Evolutionary conservation across 1,140 invertebrate genomes (phyloP), one percentile per base, ranked within the genome.

Genomic region (Gonioctena quinquepunctata): DNA sequence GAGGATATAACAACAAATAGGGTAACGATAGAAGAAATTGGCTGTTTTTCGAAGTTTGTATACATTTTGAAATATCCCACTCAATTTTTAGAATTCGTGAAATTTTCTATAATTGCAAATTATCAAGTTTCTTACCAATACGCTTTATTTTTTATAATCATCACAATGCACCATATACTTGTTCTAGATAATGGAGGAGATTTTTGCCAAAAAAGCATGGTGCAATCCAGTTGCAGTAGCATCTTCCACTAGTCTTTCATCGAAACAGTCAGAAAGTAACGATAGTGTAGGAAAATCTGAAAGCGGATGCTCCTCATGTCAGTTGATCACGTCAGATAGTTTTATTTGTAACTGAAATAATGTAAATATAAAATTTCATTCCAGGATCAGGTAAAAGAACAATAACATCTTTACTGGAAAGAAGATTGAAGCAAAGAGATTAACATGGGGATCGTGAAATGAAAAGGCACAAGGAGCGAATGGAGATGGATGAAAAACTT

Each of bases 1-100:
- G 57, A 66, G 65, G 57, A 19, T 50, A 66, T 27, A 66, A 66
- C 25, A 66, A 57, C 25, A 66, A 59, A 57, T 66, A 49, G n/a
- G 49, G 65, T 13, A 66, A 66, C 22, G 52, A 50, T 25, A 27
- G 22, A 56, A 56, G 49, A 26, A 66, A 18, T 21, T 66, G 65
- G 65, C 65, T 13, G 18, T 66, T 22, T 57, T 50, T 66, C 28
- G 33, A 66, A 7, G 59, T 62, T 18, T 16, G 25, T 57, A 57
- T 13, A 21, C 16, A 21, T 62, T 62, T 25, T 62, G 23, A 26
- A 25, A 25, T 62, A 26, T 62, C 25, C n/a, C n/a, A n/a, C 33
- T 42, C n/a, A 6, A 42, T 42, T 42, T 7, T 7, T 7, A 42
- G n/a, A 42, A 42, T 4, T 7, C 8, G 13, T 26, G 23, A 16